phyloP scores from a whole-genome alignment of 2,888 invertebrate species.

The Synergus umbraculus region DNA sequence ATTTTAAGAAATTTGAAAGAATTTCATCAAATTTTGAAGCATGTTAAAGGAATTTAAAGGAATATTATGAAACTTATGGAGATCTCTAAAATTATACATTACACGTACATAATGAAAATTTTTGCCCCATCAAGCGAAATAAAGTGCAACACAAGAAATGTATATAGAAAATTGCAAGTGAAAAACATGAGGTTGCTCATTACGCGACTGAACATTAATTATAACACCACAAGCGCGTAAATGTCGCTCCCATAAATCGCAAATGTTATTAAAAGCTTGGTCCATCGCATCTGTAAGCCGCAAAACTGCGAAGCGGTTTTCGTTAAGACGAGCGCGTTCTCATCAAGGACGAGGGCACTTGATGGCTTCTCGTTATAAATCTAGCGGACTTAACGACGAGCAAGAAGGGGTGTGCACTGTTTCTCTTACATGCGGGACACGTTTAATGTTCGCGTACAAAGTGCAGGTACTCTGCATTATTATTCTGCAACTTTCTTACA shows the following conservation, averaged over 20 bases:
- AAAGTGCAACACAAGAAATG: neutral
- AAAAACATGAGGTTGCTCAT: conserved; percentile 29
- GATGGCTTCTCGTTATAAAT: conserved; percentile 63
- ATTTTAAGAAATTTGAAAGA: no score
- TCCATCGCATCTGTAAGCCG: conserved; percentile 46
- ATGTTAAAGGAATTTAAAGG: no score
- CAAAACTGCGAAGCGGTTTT: conserved; percentile 45
- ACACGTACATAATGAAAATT: neutral
- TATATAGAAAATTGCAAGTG: neutral
- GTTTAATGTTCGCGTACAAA: conserved; percentile 57
- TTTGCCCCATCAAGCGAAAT: neutral
- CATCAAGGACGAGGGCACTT: conserved; percentile 49
- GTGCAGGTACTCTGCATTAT: conserved; percentile 16
- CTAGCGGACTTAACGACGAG: conserved; percentile 62
- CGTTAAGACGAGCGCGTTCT: conserved; percentile 51
- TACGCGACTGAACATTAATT: conserved; percentile 33
- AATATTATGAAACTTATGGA: no score
- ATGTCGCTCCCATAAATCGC: conserved; percentile 36
- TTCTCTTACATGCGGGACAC: conserved; percentile 57
- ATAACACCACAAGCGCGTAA: conserved; percentile 31
- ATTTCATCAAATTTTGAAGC: no score
- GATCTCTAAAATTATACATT: no score
- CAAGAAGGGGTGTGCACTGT: conserved; percentile 42
- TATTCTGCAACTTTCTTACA: conserved; percentile 17
- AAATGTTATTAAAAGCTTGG: conserved; percentile 30